Conservation (phyloP, 64 coral and sea anemone species). For the Catalaphyllia jardinei region DNA sequence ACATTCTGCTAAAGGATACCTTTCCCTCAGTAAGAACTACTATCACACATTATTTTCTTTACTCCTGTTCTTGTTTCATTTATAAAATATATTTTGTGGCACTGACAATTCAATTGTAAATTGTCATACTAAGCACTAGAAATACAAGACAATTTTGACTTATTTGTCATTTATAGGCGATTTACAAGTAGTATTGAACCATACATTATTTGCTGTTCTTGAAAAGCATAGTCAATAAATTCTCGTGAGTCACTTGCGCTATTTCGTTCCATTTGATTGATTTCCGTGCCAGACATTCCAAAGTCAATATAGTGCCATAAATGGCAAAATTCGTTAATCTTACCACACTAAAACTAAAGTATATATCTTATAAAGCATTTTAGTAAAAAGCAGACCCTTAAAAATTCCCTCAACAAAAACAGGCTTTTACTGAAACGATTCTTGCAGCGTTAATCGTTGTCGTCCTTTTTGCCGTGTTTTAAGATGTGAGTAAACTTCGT, state of each 20-base stretch:
- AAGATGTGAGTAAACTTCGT: conserved; percentile 62
- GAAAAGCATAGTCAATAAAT: background rate
- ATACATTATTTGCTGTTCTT: background rate
- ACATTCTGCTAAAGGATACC: too few species aligned
- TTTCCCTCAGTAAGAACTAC: background rate
- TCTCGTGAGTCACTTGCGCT: background rate
- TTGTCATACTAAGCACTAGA: background rate
- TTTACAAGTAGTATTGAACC: too few species aligned
- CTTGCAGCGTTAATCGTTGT: conserved; percentile 29
- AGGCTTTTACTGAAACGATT: background rate
- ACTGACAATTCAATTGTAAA: background rate
- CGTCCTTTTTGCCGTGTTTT: conserved; percentile 73
- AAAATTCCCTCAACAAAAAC: background rate
- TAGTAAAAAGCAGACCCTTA: background rate
- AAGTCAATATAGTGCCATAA: background rate
- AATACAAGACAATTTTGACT: background rate
- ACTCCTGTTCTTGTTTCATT: background rate
- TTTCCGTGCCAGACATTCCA: conserved; percentile 33
- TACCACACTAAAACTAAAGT: background rate
- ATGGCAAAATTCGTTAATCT: background rate
- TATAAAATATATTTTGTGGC: background rate
- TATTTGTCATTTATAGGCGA: background rate
- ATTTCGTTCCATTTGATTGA: background rate
- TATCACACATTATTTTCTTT: background rate
- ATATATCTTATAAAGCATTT: background rate